These are phyloP conservation scores for Idris sp. DNA, from an alignment of 1,140 invertebrate species.

Conservation along the genomic window DNA sequence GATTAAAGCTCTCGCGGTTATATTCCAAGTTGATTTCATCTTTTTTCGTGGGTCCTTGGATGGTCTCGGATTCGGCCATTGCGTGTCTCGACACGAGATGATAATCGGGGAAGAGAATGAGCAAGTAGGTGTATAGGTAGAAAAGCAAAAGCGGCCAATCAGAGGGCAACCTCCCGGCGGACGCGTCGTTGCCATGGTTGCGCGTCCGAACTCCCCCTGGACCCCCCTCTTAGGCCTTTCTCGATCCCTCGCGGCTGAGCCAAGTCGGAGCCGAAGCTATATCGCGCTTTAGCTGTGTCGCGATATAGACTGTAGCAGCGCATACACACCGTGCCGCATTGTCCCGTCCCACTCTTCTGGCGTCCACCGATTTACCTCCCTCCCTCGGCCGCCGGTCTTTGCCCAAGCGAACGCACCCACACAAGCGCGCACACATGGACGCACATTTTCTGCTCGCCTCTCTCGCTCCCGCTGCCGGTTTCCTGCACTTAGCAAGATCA, in stretches of 20 bases:
- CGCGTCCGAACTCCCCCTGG: conserved; percentile 71
- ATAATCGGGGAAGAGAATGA: conserved; percentile 69
- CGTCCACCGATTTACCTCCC: conserved; percentile 50
- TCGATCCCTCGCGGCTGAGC: conserved; percentile 69
- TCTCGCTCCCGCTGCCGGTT: conserved; percentile 70
- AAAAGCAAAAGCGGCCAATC: conserved; percentile 77
- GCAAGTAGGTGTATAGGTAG: conserved; percentile 72
- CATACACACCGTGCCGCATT: conserved; percentile 55
- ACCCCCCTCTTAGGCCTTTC: conserved; percentile 75
- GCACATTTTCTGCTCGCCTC: conserved; percentile 35
- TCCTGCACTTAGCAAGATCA: conserved; percentile 80
- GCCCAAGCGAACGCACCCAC: conserved; percentile 41
- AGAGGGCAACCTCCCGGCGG: conserved; percentile 77
- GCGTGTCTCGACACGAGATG: conserved; percentile 68
- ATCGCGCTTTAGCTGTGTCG: conserved; percentile 60
- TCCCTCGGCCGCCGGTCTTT: conserved; percentile 35
- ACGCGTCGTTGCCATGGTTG: conserved; percentile 78
- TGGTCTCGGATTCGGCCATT: conserved; percentile 60
- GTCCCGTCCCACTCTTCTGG: conserved; percentile 46
- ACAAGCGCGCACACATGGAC: conserved; percentile 46
- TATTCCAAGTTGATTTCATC: too few species aligned
- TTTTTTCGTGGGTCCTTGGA: conserved; percentile 48
- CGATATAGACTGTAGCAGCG: conserved; percentile 60
- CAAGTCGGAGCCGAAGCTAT: conserved; percentile 63
- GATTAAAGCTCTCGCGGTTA: too few species aligned